A percentile compares a stretch with the other conserved stretches of the same genome.
phyloP scores from a whole-genome alignment of 2,113 vertebrate species.

The Cyprinodon variegatus region DNA sequence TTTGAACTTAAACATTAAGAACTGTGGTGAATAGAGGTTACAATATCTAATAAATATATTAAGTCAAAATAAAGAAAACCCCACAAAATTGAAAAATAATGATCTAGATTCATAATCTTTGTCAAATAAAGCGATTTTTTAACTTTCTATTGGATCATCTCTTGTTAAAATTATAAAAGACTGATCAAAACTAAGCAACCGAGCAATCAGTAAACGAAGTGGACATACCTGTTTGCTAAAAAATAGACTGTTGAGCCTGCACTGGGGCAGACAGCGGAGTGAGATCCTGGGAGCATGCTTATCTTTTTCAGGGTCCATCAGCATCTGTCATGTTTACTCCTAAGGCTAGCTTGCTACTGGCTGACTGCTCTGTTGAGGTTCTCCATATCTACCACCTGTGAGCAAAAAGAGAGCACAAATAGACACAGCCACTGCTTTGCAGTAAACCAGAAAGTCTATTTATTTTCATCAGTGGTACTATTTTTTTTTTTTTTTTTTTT shows the following conservation, averaged over 20 bases:
- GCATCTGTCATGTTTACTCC: conserved; percentile 73
- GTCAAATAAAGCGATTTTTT: too few relatives aligned
- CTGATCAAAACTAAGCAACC: too few relatives aligned
- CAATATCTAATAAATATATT: not conserved
- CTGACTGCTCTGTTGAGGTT: conserved; percentile 60
- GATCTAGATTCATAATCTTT: not conserved
- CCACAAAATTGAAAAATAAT: too few relatives aligned
- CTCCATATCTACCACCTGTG: conserved; percentile 61
- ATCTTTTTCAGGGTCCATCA: conserved; percentile 73
- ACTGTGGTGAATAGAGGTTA: not conserved
- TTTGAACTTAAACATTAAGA: not conserved
- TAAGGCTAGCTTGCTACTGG: conserved; percentile 67
- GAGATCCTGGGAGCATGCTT: conserved; percentile 58
- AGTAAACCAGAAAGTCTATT: conserved; percentile 16
- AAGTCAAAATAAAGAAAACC: not conserved
- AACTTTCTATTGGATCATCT: too few relatives aligned
- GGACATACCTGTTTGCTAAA: too few relatives aligned
- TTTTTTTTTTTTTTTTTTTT: not conserved
- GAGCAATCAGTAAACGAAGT: too few relatives aligned
- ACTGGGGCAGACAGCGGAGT: conserved; percentile 54
- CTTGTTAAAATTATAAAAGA: too few relatives aligned
- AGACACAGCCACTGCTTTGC: conserved; percentile 37
- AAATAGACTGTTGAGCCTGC: conserved; percentile 28
- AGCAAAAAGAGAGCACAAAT: conserved; percentile 56
- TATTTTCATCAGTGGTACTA: not conserved